Evolutionary conservation across 2,888 invertebrate genomes (phyloP).

Genomic region (Tenthredo distinguenda): DNA sequence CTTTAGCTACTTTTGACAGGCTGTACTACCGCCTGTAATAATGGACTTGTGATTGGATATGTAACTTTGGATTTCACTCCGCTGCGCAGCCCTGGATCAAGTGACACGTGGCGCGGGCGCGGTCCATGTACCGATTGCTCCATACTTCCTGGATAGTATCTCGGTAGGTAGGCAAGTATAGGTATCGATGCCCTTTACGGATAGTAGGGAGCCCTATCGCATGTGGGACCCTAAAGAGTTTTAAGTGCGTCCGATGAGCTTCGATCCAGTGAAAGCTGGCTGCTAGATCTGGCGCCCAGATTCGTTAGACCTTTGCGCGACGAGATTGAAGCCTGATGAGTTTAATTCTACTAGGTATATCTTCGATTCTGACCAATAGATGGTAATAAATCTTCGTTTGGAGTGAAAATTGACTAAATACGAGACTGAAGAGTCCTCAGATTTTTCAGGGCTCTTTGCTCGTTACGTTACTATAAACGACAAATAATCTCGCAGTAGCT

Average conservation of each 20-base stretch:
- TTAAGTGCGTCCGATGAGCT: conserved; percentile 37
- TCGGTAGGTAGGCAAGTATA: neutral
- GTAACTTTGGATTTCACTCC: conserved; percentile 33
- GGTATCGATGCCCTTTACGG: conserved; percentile 38
- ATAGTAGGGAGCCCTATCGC: neutral
- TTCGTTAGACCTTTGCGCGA: conserved; percentile 32
- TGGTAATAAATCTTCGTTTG: conserved; percentile 39
- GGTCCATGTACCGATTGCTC: conserved; percentile 6
- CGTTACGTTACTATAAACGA: neutral
- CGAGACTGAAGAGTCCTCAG: neutral
- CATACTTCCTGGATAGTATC: neutral
- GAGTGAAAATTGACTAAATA: neutral
- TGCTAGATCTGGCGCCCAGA: conserved; percentile 48
- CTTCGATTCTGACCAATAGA: neutral
- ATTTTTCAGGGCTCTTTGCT: neutral
- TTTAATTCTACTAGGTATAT: conserved; percentile 15
- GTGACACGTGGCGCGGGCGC: conserved; percentile 41
- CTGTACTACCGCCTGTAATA: conserved; percentile 12
- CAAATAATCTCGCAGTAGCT: neutral
- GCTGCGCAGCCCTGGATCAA: conserved; percentile 4
- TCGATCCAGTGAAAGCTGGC: conserved; percentile 22
- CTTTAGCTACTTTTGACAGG: conserved; percentile 12
- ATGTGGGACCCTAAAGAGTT: conserved; percentile 35
- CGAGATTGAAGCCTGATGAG: neutral
- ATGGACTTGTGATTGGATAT: conserved; percentile 48